Conservation (phyloP, 2,113 vertebrate species). For the Arvicanthis niloticus region DNA sequence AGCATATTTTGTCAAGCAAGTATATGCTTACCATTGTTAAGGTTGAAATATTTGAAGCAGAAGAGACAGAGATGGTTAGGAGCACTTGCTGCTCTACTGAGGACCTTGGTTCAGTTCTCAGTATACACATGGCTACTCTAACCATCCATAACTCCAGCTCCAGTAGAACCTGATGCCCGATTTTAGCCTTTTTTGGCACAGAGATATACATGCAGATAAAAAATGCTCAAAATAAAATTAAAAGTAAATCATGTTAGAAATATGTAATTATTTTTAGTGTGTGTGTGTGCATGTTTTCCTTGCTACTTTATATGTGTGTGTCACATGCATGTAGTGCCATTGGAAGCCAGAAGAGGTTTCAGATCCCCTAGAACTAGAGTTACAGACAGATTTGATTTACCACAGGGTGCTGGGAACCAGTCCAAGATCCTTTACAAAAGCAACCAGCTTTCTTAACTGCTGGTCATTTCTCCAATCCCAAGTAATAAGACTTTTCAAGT, state of each 20-base stretch:
- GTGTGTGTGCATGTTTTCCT: not conserved
- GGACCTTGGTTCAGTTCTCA: not conserved
- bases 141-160: not conserved
- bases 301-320: not conserved
- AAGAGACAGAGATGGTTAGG: not conserved
- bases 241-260: not conserved
- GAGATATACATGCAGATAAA: not conserved
- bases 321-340: not conserved
- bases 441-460: not conserved
- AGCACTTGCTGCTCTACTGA: not conserved
- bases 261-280: not conserved
- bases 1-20: slow-evolving; percentile 30
- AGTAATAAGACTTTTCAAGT: slow-evolving; percentile 6
- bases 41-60: not conserved
- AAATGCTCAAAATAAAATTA: not conserved
- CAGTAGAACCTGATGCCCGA: too few species aligned
- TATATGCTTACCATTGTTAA: not conserved
- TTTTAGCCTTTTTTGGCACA: not conserved
- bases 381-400: not conserved
- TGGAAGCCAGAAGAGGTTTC: not conserved
- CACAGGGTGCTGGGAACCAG: not conserved
- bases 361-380: not conserved
- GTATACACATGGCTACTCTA: not conserved
- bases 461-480: not conserved
- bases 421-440: not conserved